These are phyloP conservation scores for Aporophyla lueneburgensis DNA, from an alignment of 2,888 invertebrate species.

Conservation along the genomic window DNA sequence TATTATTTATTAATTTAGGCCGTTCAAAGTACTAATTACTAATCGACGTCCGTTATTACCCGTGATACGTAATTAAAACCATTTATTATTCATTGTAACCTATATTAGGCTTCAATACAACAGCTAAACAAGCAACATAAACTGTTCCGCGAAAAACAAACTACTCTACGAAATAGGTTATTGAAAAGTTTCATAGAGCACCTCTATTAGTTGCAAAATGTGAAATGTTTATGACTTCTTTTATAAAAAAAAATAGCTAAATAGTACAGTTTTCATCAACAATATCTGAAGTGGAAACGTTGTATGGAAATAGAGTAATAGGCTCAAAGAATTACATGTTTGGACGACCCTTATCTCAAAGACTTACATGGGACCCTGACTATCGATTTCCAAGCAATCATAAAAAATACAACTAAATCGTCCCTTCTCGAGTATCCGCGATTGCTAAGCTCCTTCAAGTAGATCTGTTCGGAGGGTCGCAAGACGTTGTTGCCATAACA, in stretches of 20 bases:
- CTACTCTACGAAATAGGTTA: conserved; percentile 15
- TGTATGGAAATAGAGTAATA: conserved; percentile 13
- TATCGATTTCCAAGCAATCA: conserved; percentile 50
- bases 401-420: conserved; percentile 60
- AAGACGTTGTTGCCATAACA: conserved; percentile 84
- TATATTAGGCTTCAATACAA: conserved; percentile 39
- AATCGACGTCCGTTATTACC: conserved; percentile 39
- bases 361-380: conserved; percentile 33
- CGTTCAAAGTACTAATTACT: conserved; percentile 38
- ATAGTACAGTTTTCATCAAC: conserved; percentile 1
- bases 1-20: conserved; percentile 31
- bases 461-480: conserved; percentile 84
- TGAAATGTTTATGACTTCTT: background rate
- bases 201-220: conserved; percentile 5
- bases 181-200: conserved; percentile 16
- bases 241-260: background rate
- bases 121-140: conserved; percentile 31
- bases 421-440: conserved; percentile 48
- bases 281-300: conserved; percentile 16
- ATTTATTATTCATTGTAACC: conserved; percentile 56
- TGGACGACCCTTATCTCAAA: conserved; percentile 27
- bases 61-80: conserved; percentile 47
- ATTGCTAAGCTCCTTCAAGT: conserved; percentile 74
- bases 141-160: conserved; percentile 29
- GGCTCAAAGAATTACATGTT: conserved; percentile 41